These are phyloP conservation scores for Artibeus jamaicensis DNA, from an alignment of 2,797 vertebrate genomes.

Conservation along the genomic window DNA sequence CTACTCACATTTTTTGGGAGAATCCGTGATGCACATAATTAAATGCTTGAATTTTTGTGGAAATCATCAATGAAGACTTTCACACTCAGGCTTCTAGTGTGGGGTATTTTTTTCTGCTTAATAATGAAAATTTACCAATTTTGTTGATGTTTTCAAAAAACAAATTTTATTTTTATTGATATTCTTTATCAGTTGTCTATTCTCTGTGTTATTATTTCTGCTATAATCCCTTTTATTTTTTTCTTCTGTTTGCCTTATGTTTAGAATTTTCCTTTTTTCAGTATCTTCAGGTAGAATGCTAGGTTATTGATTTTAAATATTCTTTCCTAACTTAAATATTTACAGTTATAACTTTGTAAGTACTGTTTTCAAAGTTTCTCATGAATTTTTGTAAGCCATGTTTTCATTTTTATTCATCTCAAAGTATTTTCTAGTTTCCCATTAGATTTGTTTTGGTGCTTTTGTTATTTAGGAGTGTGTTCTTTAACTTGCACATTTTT, in stretches of 20 bases:
- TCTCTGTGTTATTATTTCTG: background rate
- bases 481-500: background rate
- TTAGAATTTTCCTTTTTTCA: background rate
- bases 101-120: background rate
- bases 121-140: background rate
- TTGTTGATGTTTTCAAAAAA: background rate
- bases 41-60: background rate
- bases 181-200: background rate
- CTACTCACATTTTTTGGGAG: background rate
- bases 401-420: background rate
- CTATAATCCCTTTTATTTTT: background rate
- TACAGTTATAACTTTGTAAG: background rate
- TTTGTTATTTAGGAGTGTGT: background rate
- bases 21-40: background rate
- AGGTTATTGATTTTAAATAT: background rate
- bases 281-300: background rate
- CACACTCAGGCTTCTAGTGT: background rate
- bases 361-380: background rate
- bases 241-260: background rate
- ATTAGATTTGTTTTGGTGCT: background rate
- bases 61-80: background rate
- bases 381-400: background rate
- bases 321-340: background rate
- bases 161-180: background rate
- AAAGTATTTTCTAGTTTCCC: background rate